phyloP scores from a whole-genome alignment of 2,888 invertebrate species.

The Invenusta paracnida region DNA sequence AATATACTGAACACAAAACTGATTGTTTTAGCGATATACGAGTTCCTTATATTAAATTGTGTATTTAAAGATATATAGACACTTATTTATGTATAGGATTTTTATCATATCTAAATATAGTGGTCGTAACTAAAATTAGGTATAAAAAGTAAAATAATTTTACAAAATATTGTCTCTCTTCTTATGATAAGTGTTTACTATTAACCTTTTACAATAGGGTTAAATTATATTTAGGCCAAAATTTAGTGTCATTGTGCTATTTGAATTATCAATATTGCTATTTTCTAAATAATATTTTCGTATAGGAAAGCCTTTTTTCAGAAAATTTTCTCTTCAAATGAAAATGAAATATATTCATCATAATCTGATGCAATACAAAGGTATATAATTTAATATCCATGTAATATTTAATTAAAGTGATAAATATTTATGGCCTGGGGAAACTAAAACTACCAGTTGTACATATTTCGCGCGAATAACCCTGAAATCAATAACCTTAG shows the following conservation, averaged over 20 bases:
- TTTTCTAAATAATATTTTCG: not conserved
- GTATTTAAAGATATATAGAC: not conserved
- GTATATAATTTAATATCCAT: not conserved
- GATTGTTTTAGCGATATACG: not conserved
- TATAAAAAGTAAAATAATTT: not conserved
- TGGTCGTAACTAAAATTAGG: not conserved
- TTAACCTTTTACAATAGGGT: not conserved
- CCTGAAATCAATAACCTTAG: not conserved
- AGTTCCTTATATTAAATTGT: not conserved
- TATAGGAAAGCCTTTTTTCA: not conserved
- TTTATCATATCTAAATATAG: not conserved
- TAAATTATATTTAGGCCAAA: not conserved
- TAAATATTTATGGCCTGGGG: not conserved
- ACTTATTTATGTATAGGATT: not conserved
- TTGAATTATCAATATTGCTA: not conserved
- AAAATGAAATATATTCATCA: not conserved
- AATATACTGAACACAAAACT: not conserved
- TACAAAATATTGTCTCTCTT: not conserved
- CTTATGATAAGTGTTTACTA: not conserved
- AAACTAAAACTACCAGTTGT: not conserved
- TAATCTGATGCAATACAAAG: not conserved
- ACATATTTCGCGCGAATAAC: not conserved
- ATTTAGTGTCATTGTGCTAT: not conserved
- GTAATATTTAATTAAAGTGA: not conserved
- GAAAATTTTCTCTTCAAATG: not conserved